phyloP scores from a whole-genome alignment of 1,140 invertebrate species.

The Drosophila sproati region DNA sequence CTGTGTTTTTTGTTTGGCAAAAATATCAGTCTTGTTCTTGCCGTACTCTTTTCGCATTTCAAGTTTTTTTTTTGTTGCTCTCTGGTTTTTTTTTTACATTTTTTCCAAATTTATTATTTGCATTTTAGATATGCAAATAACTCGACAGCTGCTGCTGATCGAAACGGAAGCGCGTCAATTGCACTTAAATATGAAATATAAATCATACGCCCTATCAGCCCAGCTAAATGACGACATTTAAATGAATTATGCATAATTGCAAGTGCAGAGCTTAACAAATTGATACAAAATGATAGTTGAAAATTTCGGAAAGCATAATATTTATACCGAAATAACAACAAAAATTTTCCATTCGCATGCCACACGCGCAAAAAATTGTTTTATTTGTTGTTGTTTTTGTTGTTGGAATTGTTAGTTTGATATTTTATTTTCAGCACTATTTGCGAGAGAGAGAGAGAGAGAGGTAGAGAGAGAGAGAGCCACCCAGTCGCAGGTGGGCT shows the following conservation, averaged over 20 bases:
- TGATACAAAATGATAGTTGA: too few species aligned
- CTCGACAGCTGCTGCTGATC: constrained; percentile 6
- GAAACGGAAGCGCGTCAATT: constrained; percentile 29
- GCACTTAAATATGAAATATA: constrained; percentile 30
- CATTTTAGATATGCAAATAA: constrained; percentile 62
- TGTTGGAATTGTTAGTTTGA: background rate
- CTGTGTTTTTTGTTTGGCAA: constrained; percentile 54
- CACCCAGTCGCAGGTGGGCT: constrained; percentile 30
- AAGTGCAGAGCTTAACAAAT: too few species aligned
- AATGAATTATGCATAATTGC: too few species aligned
- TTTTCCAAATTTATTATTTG: constrained; percentile 49
- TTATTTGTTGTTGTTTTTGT: constrained; percentile 5
- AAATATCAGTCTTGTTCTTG: constrained; percentile 14
- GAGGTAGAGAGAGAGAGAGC: constrained; percentile 6
- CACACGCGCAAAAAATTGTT: constrained; percentile 38
- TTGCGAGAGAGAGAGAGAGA: constrained; percentile 7
- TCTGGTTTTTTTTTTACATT: constrained; percentile 23
- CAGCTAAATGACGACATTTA: too few species aligned
- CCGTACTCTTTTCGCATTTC: constrained; percentile 40
- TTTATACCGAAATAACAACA: background rate
- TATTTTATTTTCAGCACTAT: constrained; percentile 7
- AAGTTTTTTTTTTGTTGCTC: constrained; percentile 40
- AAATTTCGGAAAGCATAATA: too few species aligned
- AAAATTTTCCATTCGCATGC: constrained; percentile 65
- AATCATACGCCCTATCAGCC: constrained; percentile 52